Evolutionary conservation across 2,797 vertebrate genomes (phyloP).

Genomic region (Eulemur rubriventer): DNA sequence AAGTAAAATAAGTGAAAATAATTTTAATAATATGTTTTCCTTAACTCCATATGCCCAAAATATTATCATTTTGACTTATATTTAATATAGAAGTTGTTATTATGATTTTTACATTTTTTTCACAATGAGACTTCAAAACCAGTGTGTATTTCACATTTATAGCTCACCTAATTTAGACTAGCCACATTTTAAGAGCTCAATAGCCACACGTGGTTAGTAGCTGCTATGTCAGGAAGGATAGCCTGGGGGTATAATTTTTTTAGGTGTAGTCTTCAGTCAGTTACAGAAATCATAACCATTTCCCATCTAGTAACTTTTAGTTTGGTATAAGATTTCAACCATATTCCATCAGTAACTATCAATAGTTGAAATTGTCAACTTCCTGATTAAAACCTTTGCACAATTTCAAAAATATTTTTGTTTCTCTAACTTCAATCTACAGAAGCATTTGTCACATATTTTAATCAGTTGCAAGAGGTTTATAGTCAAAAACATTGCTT

Average conservation of each 20-base stretch:
- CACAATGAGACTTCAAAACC: not conserved
- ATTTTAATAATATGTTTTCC: not conserved
- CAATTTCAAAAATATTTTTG: not conserved
- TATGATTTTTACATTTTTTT: not conserved
- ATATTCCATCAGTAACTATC: not conserved
- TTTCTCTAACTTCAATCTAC: not conserved
- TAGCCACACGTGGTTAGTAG: not conserved
- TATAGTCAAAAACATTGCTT: slow-evolving; percentile 9
- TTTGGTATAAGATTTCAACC: not conserved
- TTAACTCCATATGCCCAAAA: not conserved
- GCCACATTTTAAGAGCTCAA: not conserved
- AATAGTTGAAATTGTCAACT: not conserved
- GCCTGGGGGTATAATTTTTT: not conserved
- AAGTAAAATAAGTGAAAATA: not conserved
- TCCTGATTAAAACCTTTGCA: not conserved
- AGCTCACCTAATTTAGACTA: not conserved
- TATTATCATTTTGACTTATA: not conserved
- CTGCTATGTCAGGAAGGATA: not conserved
- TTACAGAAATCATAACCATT: not conserved
- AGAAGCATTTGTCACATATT: not conserved
- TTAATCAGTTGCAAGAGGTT: slow-evolving; percentile 17
- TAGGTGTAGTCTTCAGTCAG: not conserved
- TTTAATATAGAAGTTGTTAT: not conserved
- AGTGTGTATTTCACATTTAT: not conserved
- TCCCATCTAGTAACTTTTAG: not conserved